A percentile compares a stretch with the other conserved stretches of the same genome.
Evolutionary conservation across 2,888 invertebrate genomes (phyloP).

Genomic region (Sinohyriopsis cumingii): DNA sequence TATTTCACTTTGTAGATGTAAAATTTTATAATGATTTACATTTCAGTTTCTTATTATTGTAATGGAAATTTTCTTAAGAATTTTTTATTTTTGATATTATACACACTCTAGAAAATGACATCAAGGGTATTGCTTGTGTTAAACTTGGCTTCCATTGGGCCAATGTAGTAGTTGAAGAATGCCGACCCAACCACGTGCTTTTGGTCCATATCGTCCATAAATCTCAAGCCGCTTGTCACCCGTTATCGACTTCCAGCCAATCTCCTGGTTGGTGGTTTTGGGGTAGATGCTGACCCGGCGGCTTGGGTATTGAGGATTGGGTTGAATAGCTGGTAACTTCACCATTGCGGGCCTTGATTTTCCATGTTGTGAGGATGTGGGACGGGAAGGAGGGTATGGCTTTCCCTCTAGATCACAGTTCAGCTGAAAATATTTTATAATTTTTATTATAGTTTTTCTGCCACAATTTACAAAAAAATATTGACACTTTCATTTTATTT

Average conservation of each 20-base stretch:
- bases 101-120: too few relatives aligned
- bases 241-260: conserved; percentile 45
- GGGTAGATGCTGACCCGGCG: conserved; percentile 28
- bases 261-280: conserved; percentile 38
- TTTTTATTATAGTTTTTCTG: too few relatives aligned
- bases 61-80: too few relatives aligned
- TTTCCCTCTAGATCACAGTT: conserved; percentile 29
- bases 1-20: too few relatives aligned
- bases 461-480: too few relatives aligned
- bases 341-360: neutral
- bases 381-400: conserved; percentile 2
- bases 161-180: conserved; percentile 40
- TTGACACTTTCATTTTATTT: neutral
- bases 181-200: conserved; percentile 33
- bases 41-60: too few relatives aligned
- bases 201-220: conserved; percentile 22
- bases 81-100: too few relatives aligned
- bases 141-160: conserved; percentile 31
- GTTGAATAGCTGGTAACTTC: conserved; percentile 15
- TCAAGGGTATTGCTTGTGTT: too few relatives aligned
- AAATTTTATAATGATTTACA: too few relatives aligned
- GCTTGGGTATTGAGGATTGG: conserved; percentile 32
- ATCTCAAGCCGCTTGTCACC: conserved; percentile 13
- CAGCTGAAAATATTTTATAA: conserved; percentile 23
- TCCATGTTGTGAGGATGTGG: conserved; percentile 2